Conservation (phyloP, 35 echinoderm and acorn worm genomes). For the Chiridota heheva region DNA sequence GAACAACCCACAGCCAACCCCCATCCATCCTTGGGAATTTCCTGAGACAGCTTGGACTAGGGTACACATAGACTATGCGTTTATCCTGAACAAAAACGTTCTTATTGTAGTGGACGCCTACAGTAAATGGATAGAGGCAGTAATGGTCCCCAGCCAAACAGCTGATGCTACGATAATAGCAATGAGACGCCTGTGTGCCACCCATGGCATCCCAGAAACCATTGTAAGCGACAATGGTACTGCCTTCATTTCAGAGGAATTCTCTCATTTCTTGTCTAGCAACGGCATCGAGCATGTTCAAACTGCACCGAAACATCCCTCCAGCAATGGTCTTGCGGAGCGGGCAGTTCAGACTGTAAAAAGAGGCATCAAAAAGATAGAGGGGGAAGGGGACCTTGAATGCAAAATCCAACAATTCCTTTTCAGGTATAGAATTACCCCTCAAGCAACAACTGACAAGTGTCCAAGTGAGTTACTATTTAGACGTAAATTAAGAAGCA, state of each 20-base stretch:
- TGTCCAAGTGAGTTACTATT: conserved; percentile 55
- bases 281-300: conserved; percentile 64
- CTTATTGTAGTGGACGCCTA: conserved; percentile 35
- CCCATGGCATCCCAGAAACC: conserved; percentile 45
- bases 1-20: conserved; percentile 11
- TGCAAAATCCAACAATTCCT: conserved; percentile 48
- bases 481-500: conserved; percentile 46
- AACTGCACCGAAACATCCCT: conserved; percentile 51
- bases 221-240: conserved; percentile 67
- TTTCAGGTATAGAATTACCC: conserved; percentile 42
- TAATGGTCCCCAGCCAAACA: not conserved
- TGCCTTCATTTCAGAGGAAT: conserved; percentile 53
- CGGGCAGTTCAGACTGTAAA: conserved; percentile 60
- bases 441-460: conserved; percentile 36
- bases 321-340: conserved; percentile 57
- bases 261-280: conserved; percentile 22
- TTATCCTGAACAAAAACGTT: conserved; percentile 3
- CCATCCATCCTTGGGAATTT: conserved; percentile 28
- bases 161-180: conserved; percentile 21
- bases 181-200: conserved; percentile 39
- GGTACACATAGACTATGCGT: conserved; percentile 30
- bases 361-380: conserved; percentile 48
- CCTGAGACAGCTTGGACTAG: conserved; percentile 38
- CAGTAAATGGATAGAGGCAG: conserved; percentile 34
- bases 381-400: conserved; percentile 27